Conservation (phyloP, 2,888 invertebrate genomes). For the Drosophila fungiperda region DNA sequence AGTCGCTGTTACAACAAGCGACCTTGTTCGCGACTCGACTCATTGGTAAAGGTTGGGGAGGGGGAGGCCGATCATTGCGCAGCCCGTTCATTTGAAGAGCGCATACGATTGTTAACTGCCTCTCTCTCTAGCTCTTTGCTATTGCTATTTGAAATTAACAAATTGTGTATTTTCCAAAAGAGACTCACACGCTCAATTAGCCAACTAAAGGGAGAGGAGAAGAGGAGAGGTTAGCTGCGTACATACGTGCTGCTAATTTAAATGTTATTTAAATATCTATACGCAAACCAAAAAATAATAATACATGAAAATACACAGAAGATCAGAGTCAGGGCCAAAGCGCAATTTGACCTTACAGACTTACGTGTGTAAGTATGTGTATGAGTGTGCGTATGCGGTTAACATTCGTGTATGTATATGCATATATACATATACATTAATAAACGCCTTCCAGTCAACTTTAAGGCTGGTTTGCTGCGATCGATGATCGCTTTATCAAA, state of each 20-base stretch:
- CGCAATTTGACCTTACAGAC: constrained; percentile 68
- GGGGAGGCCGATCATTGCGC: constrained; percentile 38
- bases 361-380: constrained; percentile 25
- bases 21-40: constrained; percentile 46
- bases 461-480: not conserved
- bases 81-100: constrained; percentile 50
- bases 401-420: not conserved
- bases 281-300: constrained; percentile 52
- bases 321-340: constrained; percentile 81
- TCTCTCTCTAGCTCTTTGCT: constrained; percentile 8
- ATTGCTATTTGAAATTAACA: constrained; percentile 36
- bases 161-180: constrained; percentile 52
- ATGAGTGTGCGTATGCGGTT: constrained; percentile 10
- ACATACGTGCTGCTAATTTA: constrained; percentile 60
- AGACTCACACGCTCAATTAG: constrained; percentile 41
- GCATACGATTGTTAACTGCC: constrained; percentile 16
- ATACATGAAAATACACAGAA: constrained; percentile 66
- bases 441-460: not conserved
- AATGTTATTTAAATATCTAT: constrained; percentile 56
- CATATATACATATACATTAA: constrained; percentile 6
- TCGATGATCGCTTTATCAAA: not conserved
- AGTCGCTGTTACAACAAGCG: constrained; percentile 55
- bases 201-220: constrained; percentile 6
- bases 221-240: constrained; percentile 14
- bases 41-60: constrained; percentile 15